Evolutionary conservation across 2,888 invertebrate species (phyloP).

Genomic region (Melinopterus prodromus): DNA sequence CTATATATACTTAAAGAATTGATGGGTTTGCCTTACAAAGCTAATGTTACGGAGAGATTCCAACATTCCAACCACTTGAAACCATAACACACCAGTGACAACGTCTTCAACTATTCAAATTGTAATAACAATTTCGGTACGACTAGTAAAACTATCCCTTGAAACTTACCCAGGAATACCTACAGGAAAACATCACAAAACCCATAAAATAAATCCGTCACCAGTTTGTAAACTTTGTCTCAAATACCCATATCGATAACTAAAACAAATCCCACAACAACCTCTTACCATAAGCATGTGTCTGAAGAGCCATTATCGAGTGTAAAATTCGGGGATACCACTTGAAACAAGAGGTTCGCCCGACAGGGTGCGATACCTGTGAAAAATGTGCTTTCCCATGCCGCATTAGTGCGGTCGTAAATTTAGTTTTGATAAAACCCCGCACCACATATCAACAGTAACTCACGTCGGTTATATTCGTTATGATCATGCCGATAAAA

Average conservation of each 20-base stretch:
- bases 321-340: not conserved
- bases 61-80: too few species aligned
- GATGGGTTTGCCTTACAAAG: too few species aligned
- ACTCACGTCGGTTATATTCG: not conserved
- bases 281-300: not conserved
- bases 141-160: too few species aligned
- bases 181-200: not conserved
- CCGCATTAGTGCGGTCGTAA: not conserved
- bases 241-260: not conserved
- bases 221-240: not conserved
- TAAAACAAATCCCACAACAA: not conserved
- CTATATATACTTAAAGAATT: too few species aligned
- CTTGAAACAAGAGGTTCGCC: not conserved
- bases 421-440: not conserved
- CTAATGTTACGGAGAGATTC: too few species aligned
- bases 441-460: not conserved
- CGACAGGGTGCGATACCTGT: not conserved
- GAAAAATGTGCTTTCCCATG: slow-evolving; percentile 4
- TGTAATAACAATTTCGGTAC: too few species aligned
- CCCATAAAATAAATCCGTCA: not conserved
- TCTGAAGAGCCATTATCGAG: not conserved
- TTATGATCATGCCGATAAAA: slow-evolving; percentile 4
- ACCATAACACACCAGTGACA: too few species aligned
- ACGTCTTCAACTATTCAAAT: too few species aligned
- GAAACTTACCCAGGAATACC: too few species aligned